Evolutionary conservation across 1,140 invertebrate species (phyloP), one percentile per base, ranked within the genome.

Genomic region (Scaptodrosophila lebanonensis): DNA sequence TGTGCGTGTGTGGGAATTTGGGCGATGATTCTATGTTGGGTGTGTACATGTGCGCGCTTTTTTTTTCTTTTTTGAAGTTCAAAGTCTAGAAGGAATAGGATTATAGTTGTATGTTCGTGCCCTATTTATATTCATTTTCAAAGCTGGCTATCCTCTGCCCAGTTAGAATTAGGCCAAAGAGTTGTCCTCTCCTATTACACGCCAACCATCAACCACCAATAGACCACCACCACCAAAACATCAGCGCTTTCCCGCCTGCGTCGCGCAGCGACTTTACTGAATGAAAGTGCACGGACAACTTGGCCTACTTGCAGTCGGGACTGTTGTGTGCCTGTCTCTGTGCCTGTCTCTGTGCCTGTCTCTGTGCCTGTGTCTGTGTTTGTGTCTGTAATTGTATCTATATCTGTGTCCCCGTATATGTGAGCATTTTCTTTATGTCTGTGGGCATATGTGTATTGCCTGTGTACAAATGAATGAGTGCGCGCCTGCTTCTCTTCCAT

Each of bases 231-330:
- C n/a, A n/a, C n/a, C n/a, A n/a, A n/a, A n/a, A n/a, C n/a, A n/a
- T n/a, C n/a, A n/a, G n/a, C n/a, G n/a, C n/a, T n/a, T n/a, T 40
- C 42, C 25, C 39, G 44, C 33, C 49, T 38, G 44, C 32, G 18
- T 42, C 42, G 42, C 59, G 32, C 45, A 52, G 18, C 42, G 29
- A 59, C 57, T 70, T 76, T 77, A 77, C 79, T 77, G 72, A 77
- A 77, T 77, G 72, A 79, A 79, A 73, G 54, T 73, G 60, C 54
- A 56, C 17, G 32, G 11, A 38, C 40, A 17, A 27, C 22, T n/a
- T n/a, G n/a, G n/a, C n/a, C n/a, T n/a, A n/a, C n/a, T n/a, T n/a
- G n/a, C n/a, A n/a, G n/a, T n/a, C n/a, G n/a, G n/a, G n/a, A n/a
- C n/a, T n/a, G n/a, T n/a, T n/a, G n/a, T n/a, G n/a, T n/a, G 13